Evolutionary conservation across 2,113 vertebrate genomes (phyloP).

Genomic region (Halichoeres trimaculatus): DNA sequence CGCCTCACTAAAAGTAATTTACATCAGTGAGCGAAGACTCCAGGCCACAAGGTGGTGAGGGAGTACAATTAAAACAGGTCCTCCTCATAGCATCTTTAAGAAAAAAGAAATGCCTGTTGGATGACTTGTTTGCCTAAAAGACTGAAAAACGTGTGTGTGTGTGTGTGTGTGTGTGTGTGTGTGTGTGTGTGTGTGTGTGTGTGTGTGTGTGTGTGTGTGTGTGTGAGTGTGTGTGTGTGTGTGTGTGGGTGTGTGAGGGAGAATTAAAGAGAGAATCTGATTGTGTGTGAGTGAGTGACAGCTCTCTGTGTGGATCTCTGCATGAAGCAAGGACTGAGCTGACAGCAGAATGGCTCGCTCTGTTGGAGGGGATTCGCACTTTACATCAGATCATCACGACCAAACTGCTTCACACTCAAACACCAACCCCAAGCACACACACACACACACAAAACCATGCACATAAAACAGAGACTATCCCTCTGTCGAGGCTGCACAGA

Average conservation of each 20-base stretch:
- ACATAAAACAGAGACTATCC: slow-evolving; percentile 1
- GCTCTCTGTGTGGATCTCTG: slow-evolving; percentile 57
- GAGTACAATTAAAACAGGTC: too few species aligned
- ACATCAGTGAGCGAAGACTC: too few species aligned
- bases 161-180: slow-evolving; percentile 2
- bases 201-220: slow-evolving; percentile 47
- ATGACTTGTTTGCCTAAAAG: not conserved
- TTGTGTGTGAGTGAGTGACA: slow-evolving; percentile 61
- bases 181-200: slow-evolving; percentile 22
- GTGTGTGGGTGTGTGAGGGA: slow-evolving; percentile 10
- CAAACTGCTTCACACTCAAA: slow-evolving; percentile 16
- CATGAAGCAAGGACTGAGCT: slow-evolving; percentile 51
- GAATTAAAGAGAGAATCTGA: slow-evolving; percentile 14
- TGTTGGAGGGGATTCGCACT: slow-evolving; percentile 66
- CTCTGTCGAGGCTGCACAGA: slow-evolving; percentile 5
- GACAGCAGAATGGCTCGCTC: slow-evolving; percentile 71
- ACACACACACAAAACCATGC: slow-evolving; percentile 15
- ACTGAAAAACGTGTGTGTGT: not conserved
- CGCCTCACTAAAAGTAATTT: too few species aligned
- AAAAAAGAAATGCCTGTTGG: not conserved
- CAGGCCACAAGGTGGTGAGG: too few species aligned
- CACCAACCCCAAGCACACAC: slow-evolving; percentile 23
- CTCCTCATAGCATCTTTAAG: too few species aligned
- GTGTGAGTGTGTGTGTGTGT: not conserved
- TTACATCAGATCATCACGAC: slow-evolving; percentile 50